Conservation (phyloP, 1,140 invertebrate species). For the Triops cancriformis region DNA sequence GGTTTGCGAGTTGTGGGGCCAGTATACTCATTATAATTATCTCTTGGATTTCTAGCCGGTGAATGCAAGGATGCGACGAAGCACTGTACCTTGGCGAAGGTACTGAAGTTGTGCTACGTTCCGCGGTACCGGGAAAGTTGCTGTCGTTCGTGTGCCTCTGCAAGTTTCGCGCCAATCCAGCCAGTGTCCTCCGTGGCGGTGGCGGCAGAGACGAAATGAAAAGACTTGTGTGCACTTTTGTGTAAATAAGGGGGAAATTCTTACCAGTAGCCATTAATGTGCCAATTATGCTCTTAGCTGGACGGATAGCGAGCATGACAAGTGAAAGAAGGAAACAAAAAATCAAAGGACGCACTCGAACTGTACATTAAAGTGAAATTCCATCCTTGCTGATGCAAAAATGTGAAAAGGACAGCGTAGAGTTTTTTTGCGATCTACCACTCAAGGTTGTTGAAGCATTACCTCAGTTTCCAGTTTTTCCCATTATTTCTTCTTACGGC, state of each 20-base stretch:
- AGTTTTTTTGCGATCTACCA: neutral
- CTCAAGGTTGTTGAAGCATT: slow-evolving; percentile 9
- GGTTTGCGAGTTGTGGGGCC: too few relatives aligned
- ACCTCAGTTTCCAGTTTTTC: slow-evolving; percentile 2
- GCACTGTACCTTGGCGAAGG: slow-evolving; percentile 66
- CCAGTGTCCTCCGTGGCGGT: neutral
- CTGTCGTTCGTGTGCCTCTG: slow-evolving; percentile 60
- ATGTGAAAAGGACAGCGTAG: neutral
- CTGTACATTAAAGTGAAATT: neutral
- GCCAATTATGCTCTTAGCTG: slow-evolving; percentile 9
- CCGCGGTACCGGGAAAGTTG: slow-evolving; percentile 71
- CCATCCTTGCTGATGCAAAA: neutral
- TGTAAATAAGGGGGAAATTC: neutral
- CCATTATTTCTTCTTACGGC: neutral
- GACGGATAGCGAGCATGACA: neutral
- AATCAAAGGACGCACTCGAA: neutral
- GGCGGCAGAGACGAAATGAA: neutral
- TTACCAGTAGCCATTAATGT: neutral
- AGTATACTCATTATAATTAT: too few relatives aligned
- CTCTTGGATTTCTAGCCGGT: slow-evolving; percentile 45
- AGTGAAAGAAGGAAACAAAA: neutral
- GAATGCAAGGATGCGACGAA: slow-evolving; percentile 68
- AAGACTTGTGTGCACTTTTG: neutral
- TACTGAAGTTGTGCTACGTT: slow-evolving; percentile 72
- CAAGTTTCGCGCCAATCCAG: neutral